Evolutionary conservation across 2,797 vertebrate species (phyloP).

Genomic region (Notolepis coatsorum): DNA sequence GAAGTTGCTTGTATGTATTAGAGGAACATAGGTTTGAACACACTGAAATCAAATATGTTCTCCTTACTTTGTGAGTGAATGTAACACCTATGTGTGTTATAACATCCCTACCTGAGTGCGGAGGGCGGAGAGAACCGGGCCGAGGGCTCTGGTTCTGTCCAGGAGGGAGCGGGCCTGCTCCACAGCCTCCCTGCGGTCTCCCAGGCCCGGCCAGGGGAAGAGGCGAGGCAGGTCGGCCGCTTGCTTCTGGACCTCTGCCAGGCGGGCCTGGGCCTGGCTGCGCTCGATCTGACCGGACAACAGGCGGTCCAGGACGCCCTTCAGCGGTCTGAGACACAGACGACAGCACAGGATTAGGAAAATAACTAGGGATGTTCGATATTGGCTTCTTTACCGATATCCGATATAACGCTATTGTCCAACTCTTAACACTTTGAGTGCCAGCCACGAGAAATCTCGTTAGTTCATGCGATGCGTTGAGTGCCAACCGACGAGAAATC

Average conservation of each 20-base stretch:
- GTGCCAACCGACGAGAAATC: too few species aligned
- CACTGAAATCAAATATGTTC: too few species aligned
- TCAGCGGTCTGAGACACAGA: constrained; percentile 63
- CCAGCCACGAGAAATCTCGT: too few species aligned
- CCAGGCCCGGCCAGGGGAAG: constrained; percentile 83
- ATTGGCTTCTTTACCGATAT: too few species aligned
- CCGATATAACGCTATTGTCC: too few species aligned
- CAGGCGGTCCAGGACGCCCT: constrained; percentile 63
- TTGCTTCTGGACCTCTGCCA: constrained; percentile 71
- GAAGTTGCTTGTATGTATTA: too few species aligned
- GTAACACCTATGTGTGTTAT: neutral
- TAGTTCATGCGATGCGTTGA: too few species aligned
- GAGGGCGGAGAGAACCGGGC: constrained; percentile 56
- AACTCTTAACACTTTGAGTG: too few species aligned
- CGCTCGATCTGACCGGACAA: constrained; percentile 61
- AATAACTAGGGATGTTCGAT: too few species aligned
- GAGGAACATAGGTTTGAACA: too few species aligned
- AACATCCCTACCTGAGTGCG: constrained; percentile 46
- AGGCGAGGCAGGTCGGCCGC: constrained; percentile 48
- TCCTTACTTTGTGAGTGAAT: neutral
- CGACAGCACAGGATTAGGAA: neutral
- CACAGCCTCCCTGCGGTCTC: constrained; percentile 74
- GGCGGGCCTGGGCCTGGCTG: constrained; percentile 47
- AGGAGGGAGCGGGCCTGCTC: constrained; percentile 70
- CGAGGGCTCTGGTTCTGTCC: constrained; percentile 61